Conservation (phyloP, 64 coral and sea anemone species). For the Platygyra sinensis region DNA sequence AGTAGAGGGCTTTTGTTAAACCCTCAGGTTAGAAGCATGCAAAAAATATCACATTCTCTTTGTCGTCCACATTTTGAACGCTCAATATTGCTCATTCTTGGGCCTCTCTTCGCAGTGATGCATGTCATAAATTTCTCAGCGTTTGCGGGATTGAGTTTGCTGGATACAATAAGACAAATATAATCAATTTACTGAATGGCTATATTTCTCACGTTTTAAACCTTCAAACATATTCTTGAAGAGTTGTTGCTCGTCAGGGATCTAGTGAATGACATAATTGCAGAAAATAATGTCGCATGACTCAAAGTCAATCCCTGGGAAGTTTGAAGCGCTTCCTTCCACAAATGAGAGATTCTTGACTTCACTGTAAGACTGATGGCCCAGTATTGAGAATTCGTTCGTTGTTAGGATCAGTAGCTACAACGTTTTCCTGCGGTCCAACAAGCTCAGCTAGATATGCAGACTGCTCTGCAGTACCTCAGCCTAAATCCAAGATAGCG, state of each 20-base stretch:
- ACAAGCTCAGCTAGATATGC: slow-evolving; percentile 1
- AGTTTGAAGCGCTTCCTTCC: slow-evolving; percentile 3
- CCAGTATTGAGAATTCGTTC: slow-evolving; percentile 12
- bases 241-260: slow-evolving; percentile 10
- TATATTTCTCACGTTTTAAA: not conserved
- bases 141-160: not conserved
- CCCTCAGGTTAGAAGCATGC: no score
- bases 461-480: slow-evolving; percentile 18
- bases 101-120: not conserved
- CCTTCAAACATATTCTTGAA: slow-evolving; percentile 2
- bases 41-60: no score
- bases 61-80: not conserved
- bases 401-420: not conserved
- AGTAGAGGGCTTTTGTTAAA: no score
- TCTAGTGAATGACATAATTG: slow-evolving; percentile 41
- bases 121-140: not conserved
- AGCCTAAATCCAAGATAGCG: slow-evolving; percentile 26
- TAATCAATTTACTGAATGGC: not conserved
- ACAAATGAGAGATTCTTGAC: slow-evolving; percentile 3
- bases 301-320: not conserved
- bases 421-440: not conserved
- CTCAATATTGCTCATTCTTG: not conserved
- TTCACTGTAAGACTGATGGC: not conserved
- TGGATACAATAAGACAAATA: not conserved
- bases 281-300: slow-evolving; percentile 23